phyloP scores from a whole-genome alignment of 2,888 invertebrate genomes.

The Chaitophorus viminalis region DNA sequence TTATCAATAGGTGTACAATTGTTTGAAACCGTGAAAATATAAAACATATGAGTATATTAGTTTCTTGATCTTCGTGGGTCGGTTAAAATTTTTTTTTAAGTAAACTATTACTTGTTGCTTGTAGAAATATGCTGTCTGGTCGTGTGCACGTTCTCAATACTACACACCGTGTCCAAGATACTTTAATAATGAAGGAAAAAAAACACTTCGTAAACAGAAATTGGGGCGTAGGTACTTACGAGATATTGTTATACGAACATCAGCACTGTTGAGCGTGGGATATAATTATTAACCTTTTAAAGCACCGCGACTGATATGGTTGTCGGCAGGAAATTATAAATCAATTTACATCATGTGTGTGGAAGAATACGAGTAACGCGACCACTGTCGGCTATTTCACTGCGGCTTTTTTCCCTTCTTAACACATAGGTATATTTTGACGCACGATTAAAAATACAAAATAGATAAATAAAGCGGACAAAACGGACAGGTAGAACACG shows the following conservation, averaged over 20 bases:
- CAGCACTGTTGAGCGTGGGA: neutral
- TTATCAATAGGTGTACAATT: too few species aligned
- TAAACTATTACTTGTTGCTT: too few species aligned
- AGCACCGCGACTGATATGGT: neutral
- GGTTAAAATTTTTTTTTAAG: too few species aligned
- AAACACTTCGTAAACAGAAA: neutral
- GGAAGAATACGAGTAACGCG: neutral
- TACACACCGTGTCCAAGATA: neutral
- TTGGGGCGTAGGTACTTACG: neutral
- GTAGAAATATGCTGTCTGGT: too few species aligned
- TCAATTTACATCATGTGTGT: constrained; percentile 12
- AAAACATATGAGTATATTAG: too few species aligned
- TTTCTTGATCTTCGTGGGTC: too few species aligned
- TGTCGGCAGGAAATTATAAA: constrained; percentile 27
- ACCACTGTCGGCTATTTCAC: neutral
- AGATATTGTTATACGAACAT: neutral
- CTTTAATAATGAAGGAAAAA: neutral
- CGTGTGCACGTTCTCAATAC: too few species aligned
- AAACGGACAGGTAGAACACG: neutral
- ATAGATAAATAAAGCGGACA: neutral
- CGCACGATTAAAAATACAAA: neutral
- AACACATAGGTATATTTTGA: neutral
- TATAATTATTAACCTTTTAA: constrained; percentile 28
- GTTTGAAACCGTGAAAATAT: too few species aligned
- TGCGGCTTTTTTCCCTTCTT: neutral